Base-by-base conservation (phyloP, 1,140 invertebrate species). In the Halictus rubicundus region DNA sequence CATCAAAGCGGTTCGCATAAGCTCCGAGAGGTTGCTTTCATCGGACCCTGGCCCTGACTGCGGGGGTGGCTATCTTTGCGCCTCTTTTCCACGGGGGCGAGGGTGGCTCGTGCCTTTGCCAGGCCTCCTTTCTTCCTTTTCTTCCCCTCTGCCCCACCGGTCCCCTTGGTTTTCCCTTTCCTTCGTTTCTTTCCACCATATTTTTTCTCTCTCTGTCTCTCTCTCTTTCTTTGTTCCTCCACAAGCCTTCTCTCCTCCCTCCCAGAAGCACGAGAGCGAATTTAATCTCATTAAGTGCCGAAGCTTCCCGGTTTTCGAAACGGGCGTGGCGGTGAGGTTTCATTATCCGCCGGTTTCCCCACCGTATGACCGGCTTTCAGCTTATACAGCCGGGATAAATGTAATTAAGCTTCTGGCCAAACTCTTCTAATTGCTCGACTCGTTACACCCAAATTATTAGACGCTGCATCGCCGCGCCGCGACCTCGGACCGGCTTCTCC, bases 231-330 rank as follows among this genome's bases (percentile, higher is more conserved):
- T 16, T 54, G 21, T 57, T 9, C 3, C 16, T n/a, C 21, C 21
- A 6, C 21, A 9, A n/a, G 5, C 21, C 54, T 6, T 4, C 21
- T n/a, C 16, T 7, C 4, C 54, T 8, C 21, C 6, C 6, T 19
- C 54, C 54, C 19, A 16, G 54, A 80, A 61, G 68, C 60, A 72
- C 25, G 39, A 61, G 73, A 64, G 77, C 68, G 70, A 86, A 86
- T 87, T 87, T 87, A 87, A 87, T 87, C 84, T 87, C 84, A 87
- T 87, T 86, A 87, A 87, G 85, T 86, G 85, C 81, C 84, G 84
- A 86, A 86, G 80, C 83, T 82, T 77, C 59, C 74, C 66, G 81
- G 77, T 83, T 86, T 74, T 75, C 73, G 76, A 68, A 68, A 64
- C 60, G 60, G 59, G 57, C 61, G 68, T 32, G 68, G 63, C 52